These are phyloP conservation scores for Gymnopithys bicolor DNA, from an alignment of 2,797 vertebrate species.

Conservation along the genomic window DNA sequence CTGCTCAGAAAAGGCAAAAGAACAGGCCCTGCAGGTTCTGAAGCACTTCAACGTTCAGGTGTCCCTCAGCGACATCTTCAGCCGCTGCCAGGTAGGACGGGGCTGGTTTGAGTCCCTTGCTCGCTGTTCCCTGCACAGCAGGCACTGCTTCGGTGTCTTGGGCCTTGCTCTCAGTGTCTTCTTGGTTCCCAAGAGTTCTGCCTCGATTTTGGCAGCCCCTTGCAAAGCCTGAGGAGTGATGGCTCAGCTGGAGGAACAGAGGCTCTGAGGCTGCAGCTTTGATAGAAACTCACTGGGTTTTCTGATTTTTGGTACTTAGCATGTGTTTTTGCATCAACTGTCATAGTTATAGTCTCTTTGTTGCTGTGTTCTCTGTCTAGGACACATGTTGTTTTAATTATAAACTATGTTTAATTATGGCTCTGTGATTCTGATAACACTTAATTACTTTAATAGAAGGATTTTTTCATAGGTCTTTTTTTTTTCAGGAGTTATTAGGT, in stretches of 20 bases:
- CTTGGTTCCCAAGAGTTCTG: not conserved
- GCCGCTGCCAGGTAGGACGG: conserved; percentile 88
- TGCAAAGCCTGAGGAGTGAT: not conserved
- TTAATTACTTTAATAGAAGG: conserved; percentile 56
- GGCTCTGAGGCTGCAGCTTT: not conserved
- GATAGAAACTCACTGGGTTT: not conserved
- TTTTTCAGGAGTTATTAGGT: conserved; percentile 22
- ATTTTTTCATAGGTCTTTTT: not conserved
- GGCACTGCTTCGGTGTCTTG: not conserved
- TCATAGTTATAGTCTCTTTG: not conserved
- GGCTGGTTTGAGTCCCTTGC: not conserved
- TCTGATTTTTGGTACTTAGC: not conserved
- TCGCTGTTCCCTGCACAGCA: not conserved
- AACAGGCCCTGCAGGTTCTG: conserved; percentile 85
- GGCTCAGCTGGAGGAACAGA: not conserved
- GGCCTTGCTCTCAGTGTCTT: not conserved
- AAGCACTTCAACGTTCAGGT: conserved; percentile 84
- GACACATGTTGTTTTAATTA: conserved; percentile 54
- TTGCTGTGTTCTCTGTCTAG: conserved; percentile 22
- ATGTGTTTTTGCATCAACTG: not conserved
- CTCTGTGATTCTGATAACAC: conserved; percentile 44
- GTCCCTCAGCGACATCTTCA: conserved; percentile 83
- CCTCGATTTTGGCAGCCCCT: not conserved
- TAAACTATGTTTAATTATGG: conserved; percentile 30
- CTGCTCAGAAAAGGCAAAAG: conserved; percentile 84